These are phyloP conservation scores for Cheilosia pagana DNA, from an alignment of 2,888 invertebrate genomes.

Conservation along the genomic window DNA sequence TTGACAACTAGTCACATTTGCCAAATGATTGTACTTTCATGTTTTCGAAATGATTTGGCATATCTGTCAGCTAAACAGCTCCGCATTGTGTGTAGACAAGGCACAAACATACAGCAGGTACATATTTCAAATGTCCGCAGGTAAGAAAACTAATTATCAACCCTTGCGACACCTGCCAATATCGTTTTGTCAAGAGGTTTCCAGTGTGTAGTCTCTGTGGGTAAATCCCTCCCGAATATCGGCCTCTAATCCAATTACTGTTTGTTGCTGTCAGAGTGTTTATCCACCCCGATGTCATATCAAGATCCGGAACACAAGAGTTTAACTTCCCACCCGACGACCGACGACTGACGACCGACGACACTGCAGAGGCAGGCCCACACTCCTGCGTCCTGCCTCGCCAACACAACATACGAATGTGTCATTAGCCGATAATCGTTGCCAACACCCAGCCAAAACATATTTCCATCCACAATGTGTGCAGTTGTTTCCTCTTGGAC, in stretches of 20 bases:
- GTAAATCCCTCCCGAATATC: constrained; percentile 12
- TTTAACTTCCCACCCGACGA: background rate
- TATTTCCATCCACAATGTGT: constrained; percentile 22
- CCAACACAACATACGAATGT: background rate
- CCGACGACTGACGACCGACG: constrained; percentile 11
- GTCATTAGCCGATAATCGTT: constrained; percentile 64
- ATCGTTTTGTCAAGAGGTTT: constrained; percentile 15
- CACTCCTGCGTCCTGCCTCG: too few species aligned
- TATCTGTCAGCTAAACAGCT: constrained; percentile 5
- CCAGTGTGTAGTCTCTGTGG: background rate
- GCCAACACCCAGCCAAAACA: constrained; percentile 27
- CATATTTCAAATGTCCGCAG: constrained; percentile 15
- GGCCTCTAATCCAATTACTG: constrained; percentile 51
- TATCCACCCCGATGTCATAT: constrained; percentile 44
- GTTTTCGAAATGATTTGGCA: background rate
- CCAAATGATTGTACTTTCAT: background rate
- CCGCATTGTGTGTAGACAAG: constrained; percentile 26
- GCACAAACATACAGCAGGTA: background rate
- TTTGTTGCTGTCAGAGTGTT: constrained; percentile 52
- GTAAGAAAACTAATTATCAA: constrained; percentile 45
- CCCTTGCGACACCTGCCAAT: constrained; percentile 16
- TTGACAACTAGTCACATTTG: background rate
- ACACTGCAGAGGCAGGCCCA: too few species aligned
- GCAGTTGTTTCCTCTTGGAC: constrained; percentile 27
- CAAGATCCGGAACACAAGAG: constrained; percentile 31